phyloP scores from a whole-genome alignment of 2,888 invertebrate species.

The Erebia ligea region DNA sequence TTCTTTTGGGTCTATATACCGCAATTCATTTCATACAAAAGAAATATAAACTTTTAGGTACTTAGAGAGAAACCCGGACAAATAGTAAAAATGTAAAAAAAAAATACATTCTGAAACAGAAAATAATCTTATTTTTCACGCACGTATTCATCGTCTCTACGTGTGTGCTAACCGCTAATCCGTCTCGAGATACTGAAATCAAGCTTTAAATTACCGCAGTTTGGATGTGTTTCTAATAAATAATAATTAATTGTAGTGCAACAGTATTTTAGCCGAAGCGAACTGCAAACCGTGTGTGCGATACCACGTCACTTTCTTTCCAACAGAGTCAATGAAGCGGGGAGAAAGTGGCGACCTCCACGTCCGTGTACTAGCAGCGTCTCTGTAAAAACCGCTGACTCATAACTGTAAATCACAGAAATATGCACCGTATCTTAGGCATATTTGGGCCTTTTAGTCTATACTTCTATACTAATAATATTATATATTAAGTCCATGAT shows the following conservation, averaged over 20 bases:
- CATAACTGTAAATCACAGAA: slow-evolving; percentile 46
- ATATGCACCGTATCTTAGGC: background rate
- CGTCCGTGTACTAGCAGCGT: slow-evolving; percentile 69
- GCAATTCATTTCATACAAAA: too few relatives aligned
- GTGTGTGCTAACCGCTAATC: background rate
- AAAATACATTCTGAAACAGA: too few relatives aligned
- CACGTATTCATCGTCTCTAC: background rate
- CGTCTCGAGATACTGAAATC: background rate
- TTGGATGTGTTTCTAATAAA: background rate
- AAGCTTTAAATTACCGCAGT: background rate
- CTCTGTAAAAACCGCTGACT: slow-evolving; percentile 75
- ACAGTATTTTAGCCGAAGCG: slow-evolving; percentile 11
- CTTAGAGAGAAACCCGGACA: too few relatives aligned
- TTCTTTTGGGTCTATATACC: too few relatives aligned
- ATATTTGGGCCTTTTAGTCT: too few relatives aligned
- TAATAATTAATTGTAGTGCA: slow-evolving; percentile 1
- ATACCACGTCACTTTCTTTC: slow-evolving; percentile 76
- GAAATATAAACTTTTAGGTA: too few relatives aligned
- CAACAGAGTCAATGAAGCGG: slow-evolving; percentile 80
- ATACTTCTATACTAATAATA: too few relatives aligned
- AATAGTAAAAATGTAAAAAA: too few relatives aligned
- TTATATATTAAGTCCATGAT: too few relatives aligned
- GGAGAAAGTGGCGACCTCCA: slow-evolving; percentile 79
- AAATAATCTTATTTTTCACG: background rate
- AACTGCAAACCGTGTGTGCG: slow-evolving; percentile 56